A percentile compares a stretch with the other conserved stretches of the same genome.
Evolutionary conservation across 2,888 invertebrate species (phyloP).

Genomic region (Zootermopsis nevadensis): DNA sequence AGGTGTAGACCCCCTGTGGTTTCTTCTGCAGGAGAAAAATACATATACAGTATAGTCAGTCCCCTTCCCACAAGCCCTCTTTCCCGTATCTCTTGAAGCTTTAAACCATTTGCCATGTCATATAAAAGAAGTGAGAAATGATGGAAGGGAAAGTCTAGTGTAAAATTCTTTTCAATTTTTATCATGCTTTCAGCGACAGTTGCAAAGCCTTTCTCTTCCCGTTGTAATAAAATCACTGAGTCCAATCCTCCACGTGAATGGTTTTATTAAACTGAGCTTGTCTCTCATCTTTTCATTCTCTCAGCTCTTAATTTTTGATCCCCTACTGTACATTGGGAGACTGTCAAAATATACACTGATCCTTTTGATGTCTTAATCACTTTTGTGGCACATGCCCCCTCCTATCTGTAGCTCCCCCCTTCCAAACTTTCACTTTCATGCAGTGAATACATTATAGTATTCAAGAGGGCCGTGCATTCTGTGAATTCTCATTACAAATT

Average conservation of each 20-base stretch:
- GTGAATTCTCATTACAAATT: constrained; percentile 34
- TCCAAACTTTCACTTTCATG: constrained; percentile 19
- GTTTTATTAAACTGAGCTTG: constrained; percentile 35
- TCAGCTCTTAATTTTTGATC: constrained; percentile 29
- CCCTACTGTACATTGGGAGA: background rate
- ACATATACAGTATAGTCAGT: constrained; percentile 17
- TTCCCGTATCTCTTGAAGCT: constrained; percentile 23
- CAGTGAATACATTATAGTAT: constrained; percentile 27
- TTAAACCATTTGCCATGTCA: constrained; percentile 34
- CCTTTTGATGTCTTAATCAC: constrained; percentile 50
- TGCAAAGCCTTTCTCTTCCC: background rate
- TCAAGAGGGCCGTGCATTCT: background rate
- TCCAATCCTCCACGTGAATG: constrained; percentile 6
- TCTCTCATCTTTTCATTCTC: constrained; percentile 10
- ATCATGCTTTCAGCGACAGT: constrained; percentile 26
- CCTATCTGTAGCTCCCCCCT: background rate
- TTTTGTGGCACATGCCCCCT: constrained; percentile 15
- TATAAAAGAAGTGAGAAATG: constrained; percentile 4
- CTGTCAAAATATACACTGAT: constrained; percentile 43
- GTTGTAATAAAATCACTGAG: constrained; percentile 16
- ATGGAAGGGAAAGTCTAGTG: background rate
- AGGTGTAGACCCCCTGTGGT: constrained; percentile 46
- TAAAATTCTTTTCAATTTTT: constrained; percentile 30
- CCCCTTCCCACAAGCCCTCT: background rate
- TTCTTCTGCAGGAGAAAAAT: constrained; percentile 33